Conservation (phyloP, 2,113 vertebrate species). For the Psilopsiagon aurifrons region DNA sequence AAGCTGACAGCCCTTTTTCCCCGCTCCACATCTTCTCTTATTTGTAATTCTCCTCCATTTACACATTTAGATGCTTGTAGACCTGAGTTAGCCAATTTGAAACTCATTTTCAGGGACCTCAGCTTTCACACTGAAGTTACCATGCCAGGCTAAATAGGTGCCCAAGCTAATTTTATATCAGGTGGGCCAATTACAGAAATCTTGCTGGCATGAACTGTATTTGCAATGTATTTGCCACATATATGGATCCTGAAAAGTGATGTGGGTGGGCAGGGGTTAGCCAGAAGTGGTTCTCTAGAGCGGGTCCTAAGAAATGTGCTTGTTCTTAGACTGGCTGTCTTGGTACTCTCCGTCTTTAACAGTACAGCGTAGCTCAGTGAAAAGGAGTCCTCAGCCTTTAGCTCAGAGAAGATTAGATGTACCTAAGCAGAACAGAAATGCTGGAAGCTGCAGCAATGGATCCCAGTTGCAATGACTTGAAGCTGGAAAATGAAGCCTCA, state of each 20-base stretch:
- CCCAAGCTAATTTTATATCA: background rate
- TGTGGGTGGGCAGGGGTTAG: background rate
- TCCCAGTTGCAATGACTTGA: background rate
- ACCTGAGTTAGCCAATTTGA: background rate
- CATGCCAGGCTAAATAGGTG: background rate
- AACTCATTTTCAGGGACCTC: background rate
- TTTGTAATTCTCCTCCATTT: background rate
- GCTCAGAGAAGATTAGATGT: background rate
- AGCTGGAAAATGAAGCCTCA: background rate
- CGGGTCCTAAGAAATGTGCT: background rate
- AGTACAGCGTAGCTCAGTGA: accelerated
- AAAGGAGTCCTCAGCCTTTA: background rate
- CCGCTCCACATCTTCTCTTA: background rate
- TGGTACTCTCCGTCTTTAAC: background rate
- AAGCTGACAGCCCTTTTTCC: background rate
- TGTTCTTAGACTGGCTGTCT: background rate
- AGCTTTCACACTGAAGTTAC: background rate
- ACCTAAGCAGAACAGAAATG: background rate
- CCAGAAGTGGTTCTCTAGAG: background rate
- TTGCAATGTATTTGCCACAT: background rate
- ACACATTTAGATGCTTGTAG: background rate
- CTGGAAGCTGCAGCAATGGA: background rate
- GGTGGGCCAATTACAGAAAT: background rate
- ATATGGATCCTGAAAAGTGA: background rate
- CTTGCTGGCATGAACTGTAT: background rate